Evolutionary conservation across 35 echinoderm and acorn worm genomes (phyloP).

Genomic region (Ptychodera flava): DNA sequence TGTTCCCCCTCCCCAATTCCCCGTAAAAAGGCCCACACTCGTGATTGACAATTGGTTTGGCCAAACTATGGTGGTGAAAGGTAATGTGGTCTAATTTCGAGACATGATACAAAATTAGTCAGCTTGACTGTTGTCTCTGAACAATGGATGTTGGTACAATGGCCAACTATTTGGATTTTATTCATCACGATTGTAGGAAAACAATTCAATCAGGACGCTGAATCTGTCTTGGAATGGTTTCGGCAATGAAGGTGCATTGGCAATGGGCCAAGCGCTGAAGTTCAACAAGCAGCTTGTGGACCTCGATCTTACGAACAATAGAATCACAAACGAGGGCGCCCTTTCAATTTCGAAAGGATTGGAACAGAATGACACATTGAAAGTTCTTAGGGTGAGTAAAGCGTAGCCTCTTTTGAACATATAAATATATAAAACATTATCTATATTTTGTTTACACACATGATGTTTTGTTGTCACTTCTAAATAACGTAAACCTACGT

Average conservation of each 20-base stretch:
- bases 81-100: too few relatives aligned
- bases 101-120: too few relatives aligned
- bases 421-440: background rate
- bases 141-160: too few relatives aligned
- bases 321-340: slow-evolving; percentile 86
- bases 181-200: too few relatives aligned
- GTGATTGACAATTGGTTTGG: too few relatives aligned
- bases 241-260: slow-evolving; percentile 86
- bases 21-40: too few relatives aligned
- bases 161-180: too few relatives aligned
- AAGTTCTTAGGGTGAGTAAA: slow-evolving; percentile 58
- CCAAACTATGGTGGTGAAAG: too few relatives aligned
- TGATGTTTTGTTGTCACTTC: background rate
- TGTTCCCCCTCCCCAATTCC: too few relatives aligned
- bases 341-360: slow-evolving; percentile 83
- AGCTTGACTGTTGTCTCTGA: too few relatives aligned
- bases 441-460: background rate
- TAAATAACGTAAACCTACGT: too few relatives aligned
- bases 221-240: slow-evolving; percentile 97
- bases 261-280: slow-evolving; percentile 92
- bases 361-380: slow-evolving; percentile 77
- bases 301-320: slow-evolving; percentile 80
- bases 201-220: slow-evolving; percentile 72
- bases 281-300: slow-evolving; percentile 85
- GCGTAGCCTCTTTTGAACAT: too few relatives aligned